These are phyloP conservation scores for Conchocele bisecta DNA, from an alignment of 2,888 invertebrate genomes.

Conservation along the genomic window DNA sequence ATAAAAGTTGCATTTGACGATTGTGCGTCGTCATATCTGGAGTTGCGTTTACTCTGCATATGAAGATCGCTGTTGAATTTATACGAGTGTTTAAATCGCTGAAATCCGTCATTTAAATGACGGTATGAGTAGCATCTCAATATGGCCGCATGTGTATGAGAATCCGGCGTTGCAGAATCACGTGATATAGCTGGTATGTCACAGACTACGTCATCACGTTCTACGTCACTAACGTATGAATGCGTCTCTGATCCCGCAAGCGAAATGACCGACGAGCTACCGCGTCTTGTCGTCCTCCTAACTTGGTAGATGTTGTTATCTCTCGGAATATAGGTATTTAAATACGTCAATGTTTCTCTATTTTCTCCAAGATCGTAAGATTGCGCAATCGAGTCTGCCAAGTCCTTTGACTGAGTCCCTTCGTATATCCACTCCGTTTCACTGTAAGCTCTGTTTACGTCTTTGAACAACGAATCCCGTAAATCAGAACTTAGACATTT, in stretches of 20 bases:
- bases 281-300: constrained; percentile 23
- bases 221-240: constrained; percentile 31
- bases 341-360: constrained; percentile 67
- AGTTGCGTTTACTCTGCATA: no score
- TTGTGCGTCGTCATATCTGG: no score
- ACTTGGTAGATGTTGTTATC: constrained; percentile 50
- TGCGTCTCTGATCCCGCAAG: constrained; percentile 40
- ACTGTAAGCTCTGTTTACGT: constrained; percentile 45
- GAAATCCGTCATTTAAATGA: constrained; percentile 48
- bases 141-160: constrained; percentile 53
- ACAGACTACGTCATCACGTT: constrained; percentile 10
- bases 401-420: constrained; percentile 58
- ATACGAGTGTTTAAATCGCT: constrained; percentile 27
- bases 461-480: constrained; percentile 53
- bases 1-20: no score
- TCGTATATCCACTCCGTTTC: constrained; percentile 55
- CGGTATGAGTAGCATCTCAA: constrained; percentile 54
- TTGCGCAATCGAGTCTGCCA: constrained; percentile 72
- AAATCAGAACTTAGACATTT: constrained; percentile 58
- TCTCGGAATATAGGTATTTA: constrained; percentile 66
- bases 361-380: constrained; percentile 72
- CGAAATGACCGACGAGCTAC: constrained; percentile 42
- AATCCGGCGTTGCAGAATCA: constrained; percentile 49
- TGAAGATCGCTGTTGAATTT: constrained; percentile 27
- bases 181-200: constrained; percentile 19